Evolutionary conservation across 2,797 vertebrate species (phyloP), one percentile per base, ranked within the genome.

Genomic region (Trichosurus vulpecula): DNA sequence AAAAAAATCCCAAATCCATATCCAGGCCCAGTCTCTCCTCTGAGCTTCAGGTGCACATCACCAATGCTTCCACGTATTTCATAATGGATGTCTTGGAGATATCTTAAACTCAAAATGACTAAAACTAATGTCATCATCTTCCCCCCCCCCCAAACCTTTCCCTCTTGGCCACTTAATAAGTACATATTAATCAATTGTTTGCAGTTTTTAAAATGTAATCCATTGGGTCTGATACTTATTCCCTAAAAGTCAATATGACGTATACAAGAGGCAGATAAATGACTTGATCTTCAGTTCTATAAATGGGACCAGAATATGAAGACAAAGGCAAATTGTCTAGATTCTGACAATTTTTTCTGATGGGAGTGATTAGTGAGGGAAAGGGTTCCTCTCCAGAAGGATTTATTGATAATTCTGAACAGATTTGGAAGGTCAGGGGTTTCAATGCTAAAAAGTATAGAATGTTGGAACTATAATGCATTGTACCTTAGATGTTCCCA

Each of bases 401-500:
- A 47, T 41, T 74, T 81, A n/a, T 87, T 47, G 41, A 51, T 87
- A 87, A 87, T 51, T 87, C 9, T 51, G 22, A 81, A 54, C 19
- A 52, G n/a, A 54, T 90, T 52, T 90, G 51, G 41, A 56, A 93
- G 53, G 47, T 27, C 31, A 81, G 16, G 55, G n/a, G 0, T 93
- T 92, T 92, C 91, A 57, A 74, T 9, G 22, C 22, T 55, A 57
- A 89, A 92, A n/a, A 41, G 61, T 87, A 30, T 66, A 58, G 27
- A 94, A 41, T 57, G 56, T 93, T 1, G 93, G 52, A 0, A 81
- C 30, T 94, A 91, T 30, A 92, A 35, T 57, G 29, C 12, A 19
- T 52, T 61, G 52, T 41, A 90, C 35, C 16, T 95, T 47, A 96
- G 61, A 93, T 93, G 90, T 94, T n/a, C 22, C 52, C 10, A 19